phyloP scores from a whole-genome alignment of 2,888 invertebrate genomes.

The Drosophila picticornis region DNA sequence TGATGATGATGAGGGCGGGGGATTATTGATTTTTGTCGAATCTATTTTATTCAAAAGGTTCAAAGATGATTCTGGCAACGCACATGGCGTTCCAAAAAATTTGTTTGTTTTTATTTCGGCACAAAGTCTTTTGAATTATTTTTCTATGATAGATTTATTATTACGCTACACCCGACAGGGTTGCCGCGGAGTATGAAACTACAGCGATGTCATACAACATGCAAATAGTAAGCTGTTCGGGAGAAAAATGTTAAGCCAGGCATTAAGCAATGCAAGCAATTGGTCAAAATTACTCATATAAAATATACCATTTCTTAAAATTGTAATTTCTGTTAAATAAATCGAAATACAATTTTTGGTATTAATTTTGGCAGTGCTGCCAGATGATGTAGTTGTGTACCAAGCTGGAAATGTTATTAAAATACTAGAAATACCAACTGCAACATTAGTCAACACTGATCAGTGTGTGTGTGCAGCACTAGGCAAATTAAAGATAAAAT shows the following conservation, averaged over 20 bases:
- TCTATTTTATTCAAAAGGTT: constrained; percentile 14
- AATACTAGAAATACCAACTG: constrained; percentile 31
- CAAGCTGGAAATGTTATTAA: constrained; percentile 17
- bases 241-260: background rate
- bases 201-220: constrained; percentile 13
- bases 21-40: constrained; percentile 46
- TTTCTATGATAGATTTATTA: constrained; percentile 33
- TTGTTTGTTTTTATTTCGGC: constrained; percentile 25
- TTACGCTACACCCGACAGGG: constrained; percentile 61
- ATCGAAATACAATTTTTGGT: background rate
- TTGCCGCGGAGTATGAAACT: constrained; percentile 55
- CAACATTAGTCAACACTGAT: constrained; percentile 41
- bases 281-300: background rate
- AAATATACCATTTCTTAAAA: background rate
- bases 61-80: constrained; percentile 21
- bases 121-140: constrained; percentile 41
- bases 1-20: constrained; percentile 10
- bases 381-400: constrained; percentile 6
- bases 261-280: background rate
- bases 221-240: constrained; percentile 25
- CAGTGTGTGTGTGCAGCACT: constrained; percentile 43
- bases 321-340: background rate
- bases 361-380: constrained; percentile 22
- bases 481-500: constrained; percentile 66
- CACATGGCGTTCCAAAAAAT: constrained; percentile 45